These are phyloP conservation scores for Labeo catla DNA, from an alignment of 2,113 vertebrate genomes.

Conservation along the genomic window DNA sequence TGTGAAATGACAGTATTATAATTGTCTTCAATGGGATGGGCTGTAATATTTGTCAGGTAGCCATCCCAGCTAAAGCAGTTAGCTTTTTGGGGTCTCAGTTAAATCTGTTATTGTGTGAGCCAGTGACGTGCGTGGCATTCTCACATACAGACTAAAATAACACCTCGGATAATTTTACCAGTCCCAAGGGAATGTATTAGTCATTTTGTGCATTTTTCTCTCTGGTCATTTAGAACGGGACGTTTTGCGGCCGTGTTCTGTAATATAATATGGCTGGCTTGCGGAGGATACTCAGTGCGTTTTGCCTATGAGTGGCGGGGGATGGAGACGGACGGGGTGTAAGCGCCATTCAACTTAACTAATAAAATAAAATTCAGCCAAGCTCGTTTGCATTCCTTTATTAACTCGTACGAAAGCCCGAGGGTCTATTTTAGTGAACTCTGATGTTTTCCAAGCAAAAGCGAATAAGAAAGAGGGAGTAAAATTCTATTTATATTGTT, in stretches of 20 bases:
- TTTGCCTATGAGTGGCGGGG: slow-evolving; percentile 47
- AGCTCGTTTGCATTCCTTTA: neutral
- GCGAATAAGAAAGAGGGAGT: neutral
- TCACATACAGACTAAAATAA: neutral
- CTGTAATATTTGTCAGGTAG: neutral
- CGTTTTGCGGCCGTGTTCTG: slow-evolving; percentile 18
- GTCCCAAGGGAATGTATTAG: neutral
- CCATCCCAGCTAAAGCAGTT: slow-evolving; percentile 42
- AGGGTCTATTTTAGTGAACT: neutral
- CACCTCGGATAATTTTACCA: neutral
- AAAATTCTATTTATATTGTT: neutral
- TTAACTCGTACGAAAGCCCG: neutral
- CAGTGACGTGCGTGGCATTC: slow-evolving; percentile 18
- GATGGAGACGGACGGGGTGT: slow-evolving; percentile 51
- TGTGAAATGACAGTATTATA: neutral
- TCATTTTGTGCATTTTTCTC: slow-evolving; percentile 20
- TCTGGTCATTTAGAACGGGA: neutral
- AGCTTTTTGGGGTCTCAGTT: slow-evolving; percentile 1
- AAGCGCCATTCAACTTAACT: slow-evolving; percentile 26
- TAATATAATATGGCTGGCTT: slow-evolving; percentile 45
- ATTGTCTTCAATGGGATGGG: neutral
- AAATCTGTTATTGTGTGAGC: slow-evolving; percentile 33
- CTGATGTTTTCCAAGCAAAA: neutral
- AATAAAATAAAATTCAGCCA: neutral
- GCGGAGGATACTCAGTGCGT: slow-evolving; percentile 35